A percentile compares a stretch with the other conserved stretches of the same genome.
phyloP scores from a whole-genome alignment of 1,140 invertebrate species.

The Drosophila pruinosa region DNA sequence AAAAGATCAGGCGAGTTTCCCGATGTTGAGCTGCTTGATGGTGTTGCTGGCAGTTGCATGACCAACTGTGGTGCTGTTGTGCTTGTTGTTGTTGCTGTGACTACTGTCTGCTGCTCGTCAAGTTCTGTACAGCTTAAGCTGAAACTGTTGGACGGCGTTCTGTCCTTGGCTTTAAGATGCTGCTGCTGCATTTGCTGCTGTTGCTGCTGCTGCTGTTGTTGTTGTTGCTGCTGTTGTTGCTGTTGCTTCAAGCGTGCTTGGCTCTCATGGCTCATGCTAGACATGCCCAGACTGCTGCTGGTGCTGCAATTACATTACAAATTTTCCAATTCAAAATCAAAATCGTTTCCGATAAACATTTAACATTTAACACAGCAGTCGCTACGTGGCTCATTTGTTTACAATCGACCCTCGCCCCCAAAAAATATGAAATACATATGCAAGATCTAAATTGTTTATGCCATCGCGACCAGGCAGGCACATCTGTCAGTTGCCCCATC shows the following conservation, averaged over 20 bases:
- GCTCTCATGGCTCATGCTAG: conserved; percentile 78
- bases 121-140: conserved; percentile 52
- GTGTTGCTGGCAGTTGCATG: conserved; percentile 58
- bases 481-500: conserved; percentile 75
- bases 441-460: conserved; percentile 56
- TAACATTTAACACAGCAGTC: conserved; percentile 33
- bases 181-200: conserved; percentile 55
- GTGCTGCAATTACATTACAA: conserved; percentile 52
- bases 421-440: conserved; percentile 58
- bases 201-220: conserved; percentile 58
- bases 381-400: conserved; percentile 65
- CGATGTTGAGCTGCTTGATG: conserved; percentile 64
- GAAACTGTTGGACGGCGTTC: conserved; percentile 39
- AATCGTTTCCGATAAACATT: conserved; percentile 52
- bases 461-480: conserved; percentile 38
- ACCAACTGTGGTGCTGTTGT: conserved; percentile 41
- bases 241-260: conserved; percentile 81
- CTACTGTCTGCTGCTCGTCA: conserved; percentile 45
- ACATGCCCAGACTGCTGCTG: conserved; percentile 64
- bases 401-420: conserved; percentile 46
- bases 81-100: conserved; percentile 25
- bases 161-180: conserved; percentile 51
- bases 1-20: conserved; percentile 73
- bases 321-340: conserved; percentile 27
- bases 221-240: conserved; percentile 65